These are phyloP conservation scores for Neelides sp. DNA, from an alignment of 1,140 invertebrate genomes.

Conservation along the genomic window DNA sequence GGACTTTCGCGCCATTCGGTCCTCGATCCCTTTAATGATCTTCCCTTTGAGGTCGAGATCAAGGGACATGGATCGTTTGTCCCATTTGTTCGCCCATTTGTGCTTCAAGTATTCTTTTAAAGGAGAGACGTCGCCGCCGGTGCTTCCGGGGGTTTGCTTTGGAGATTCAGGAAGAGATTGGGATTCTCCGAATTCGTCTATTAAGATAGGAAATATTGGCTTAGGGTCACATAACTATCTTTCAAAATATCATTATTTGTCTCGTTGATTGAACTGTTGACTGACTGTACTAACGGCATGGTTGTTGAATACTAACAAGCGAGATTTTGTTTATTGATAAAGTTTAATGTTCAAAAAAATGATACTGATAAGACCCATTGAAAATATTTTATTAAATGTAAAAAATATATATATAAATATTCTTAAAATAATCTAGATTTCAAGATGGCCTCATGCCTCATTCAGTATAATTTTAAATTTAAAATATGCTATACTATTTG, in stretches of 20 bases:
- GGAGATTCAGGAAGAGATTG: slow-evolving; percentile 25
- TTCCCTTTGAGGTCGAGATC: slow-evolving; percentile 28
- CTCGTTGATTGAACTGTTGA: not conserved
- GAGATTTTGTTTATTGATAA: not conserved
- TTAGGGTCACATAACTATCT: not conserved
- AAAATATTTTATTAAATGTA: not conserved
- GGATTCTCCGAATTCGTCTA: slow-evolving; percentile 16
- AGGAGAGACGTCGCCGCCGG: slow-evolving; percentile 24
- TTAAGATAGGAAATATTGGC: slow-evolving; percentile 1
- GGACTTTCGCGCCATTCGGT: slow-evolving; percentile 25
- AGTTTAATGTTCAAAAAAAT: not conserved
- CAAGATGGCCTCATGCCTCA: slow-evolving; percentile 6
- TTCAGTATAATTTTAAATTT: not conserved
- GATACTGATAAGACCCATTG: not conserved
- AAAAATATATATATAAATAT: not conserved
- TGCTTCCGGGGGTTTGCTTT: slow-evolving; percentile 4
- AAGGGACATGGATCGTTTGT: slow-evolving; percentile 23
- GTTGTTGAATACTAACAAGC: not conserved
- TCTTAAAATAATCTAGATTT: slow-evolving; percentile 2
- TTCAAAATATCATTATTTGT: not conserved
- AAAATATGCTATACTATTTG: no score
- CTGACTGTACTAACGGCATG: not conserved
- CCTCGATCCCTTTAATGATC: slow-evolving; percentile 30
- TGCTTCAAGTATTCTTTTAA: slow-evolving; percentile 29
- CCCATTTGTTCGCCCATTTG: slow-evolving; percentile 29